Evolutionary conservation across 2,113 vertebrate genomes (phyloP).

Genomic region (Spea multiplicata): DNA sequence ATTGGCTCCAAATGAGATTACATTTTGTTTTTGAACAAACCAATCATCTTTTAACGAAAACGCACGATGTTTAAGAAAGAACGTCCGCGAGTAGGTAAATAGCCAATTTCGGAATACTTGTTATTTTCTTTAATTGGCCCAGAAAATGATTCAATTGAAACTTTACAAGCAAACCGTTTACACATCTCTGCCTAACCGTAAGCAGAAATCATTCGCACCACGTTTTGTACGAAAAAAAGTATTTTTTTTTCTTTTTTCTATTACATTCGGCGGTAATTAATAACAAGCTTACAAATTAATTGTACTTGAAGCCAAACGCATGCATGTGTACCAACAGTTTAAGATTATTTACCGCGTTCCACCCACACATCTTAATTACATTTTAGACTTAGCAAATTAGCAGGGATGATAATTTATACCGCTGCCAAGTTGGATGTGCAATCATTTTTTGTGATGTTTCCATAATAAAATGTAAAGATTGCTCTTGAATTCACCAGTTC

Average conservation of each 20-base stretch:
- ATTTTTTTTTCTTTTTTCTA: slow-evolving; percentile 17
- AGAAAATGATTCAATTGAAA: slow-evolving; percentile 12
- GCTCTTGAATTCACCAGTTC: slow-evolving; percentile 26
- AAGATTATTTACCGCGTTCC: slow-evolving; percentile 40
- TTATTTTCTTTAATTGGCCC: slow-evolving; percentile 25
- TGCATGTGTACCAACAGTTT: slow-evolving; percentile 47
- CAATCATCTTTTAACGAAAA: too few relatives aligned
- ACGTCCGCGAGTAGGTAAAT: neutral
- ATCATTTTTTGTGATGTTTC: slow-evolving; percentile 39
- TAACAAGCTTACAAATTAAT: slow-evolving; percentile 43
- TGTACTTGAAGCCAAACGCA: slow-evolving; percentile 36
- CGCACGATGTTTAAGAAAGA: too few relatives aligned
- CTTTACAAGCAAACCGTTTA: slow-evolving; percentile 2
- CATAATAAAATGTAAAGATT: slow-evolving; percentile 34
- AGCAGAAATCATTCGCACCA: slow-evolving; percentile 12
- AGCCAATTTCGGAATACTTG: slow-evolving; percentile 10
- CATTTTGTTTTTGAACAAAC: too few relatives aligned
- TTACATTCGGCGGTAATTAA: slow-evolving; percentile 36
- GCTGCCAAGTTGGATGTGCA: slow-evolving; percentile 41
- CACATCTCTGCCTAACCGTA: neutral
- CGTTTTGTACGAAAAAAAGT: slow-evolving; percentile 14
- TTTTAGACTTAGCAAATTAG: slow-evolving; percentile 45
- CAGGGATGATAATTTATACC: slow-evolving; percentile 37
- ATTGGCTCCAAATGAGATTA: too few relatives aligned
- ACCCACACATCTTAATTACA: slow-evolving; percentile 42